phyloP scores from a whole-genome alignment of 1,140 invertebrate genomes.

The Bombus sibiricus region DNA sequence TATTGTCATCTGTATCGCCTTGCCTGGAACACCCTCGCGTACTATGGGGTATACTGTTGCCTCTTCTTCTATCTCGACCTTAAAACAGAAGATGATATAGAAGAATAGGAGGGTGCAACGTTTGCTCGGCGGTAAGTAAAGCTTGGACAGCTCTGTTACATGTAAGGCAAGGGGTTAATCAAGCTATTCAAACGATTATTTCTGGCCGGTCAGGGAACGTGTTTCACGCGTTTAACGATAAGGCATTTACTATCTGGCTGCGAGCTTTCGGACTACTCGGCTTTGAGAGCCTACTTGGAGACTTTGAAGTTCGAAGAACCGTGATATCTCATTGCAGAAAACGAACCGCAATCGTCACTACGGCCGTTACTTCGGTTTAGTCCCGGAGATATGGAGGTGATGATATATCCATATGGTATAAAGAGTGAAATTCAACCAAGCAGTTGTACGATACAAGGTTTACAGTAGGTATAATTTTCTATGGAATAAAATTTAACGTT shows the following conservation, averaged over 20 bases:
- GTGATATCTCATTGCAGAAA: not conserved
- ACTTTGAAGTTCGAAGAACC: not conserved
- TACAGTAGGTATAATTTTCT: too few relatives aligned
- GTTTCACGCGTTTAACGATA: constrained; percentile 51
- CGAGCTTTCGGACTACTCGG: not conserved
- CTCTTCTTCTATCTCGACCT: too few relatives aligned
- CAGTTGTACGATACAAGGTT: not conserved
- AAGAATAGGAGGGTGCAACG: too few relatives aligned
- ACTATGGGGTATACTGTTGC: too few relatives aligned
- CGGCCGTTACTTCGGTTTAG: not conserved
- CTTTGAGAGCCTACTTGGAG: too few relatives aligned
- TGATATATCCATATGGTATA: not conserved
- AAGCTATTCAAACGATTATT: constrained; percentile 49
- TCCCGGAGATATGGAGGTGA: not conserved
- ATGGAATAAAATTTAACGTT: not conserved
- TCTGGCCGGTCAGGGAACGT: constrained; percentile 49
- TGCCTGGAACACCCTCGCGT: too few relatives aligned
- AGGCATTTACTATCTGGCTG: not conserved
- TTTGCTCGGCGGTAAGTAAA: too few relatives aligned
- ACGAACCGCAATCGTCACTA: not conserved
- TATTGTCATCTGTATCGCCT: too few relatives aligned
- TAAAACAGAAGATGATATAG: too few relatives aligned
- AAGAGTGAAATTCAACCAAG: too few relatives aligned
- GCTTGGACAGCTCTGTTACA: not conserved
- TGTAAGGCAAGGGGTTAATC: constrained; percentile 14